phyloP scores from a whole-genome alignment of 2,888 invertebrate genomes.

The Ophioninae sp. region DNA sequence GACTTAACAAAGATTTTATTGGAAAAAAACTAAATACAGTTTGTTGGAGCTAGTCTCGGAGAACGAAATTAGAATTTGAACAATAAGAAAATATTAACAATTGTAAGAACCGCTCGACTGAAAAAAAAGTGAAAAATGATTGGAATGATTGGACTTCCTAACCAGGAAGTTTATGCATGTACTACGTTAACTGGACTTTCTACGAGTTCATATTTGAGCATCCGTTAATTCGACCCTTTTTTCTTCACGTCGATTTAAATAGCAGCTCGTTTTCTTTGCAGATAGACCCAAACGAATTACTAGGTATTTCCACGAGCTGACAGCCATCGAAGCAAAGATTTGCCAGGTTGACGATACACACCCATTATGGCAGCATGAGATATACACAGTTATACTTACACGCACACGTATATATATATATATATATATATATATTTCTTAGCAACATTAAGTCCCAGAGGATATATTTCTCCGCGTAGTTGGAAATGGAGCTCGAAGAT shows the following conservation, averaged over 20 bases:
- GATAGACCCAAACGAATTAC: constrained; percentile 6
- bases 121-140: too few relatives aligned
- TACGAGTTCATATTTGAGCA: too few relatives aligned
- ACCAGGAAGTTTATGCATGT: too few relatives aligned
- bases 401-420: neutral
- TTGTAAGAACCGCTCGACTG: too few relatives aligned
- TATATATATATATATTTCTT: constrained; percentile 5
- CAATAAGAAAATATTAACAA: too few relatives aligned
- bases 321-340: constrained; percentile 11
- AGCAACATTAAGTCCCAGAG: constrained; percentile 34
- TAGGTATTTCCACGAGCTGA: neutral
- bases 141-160: too few relatives aligned
- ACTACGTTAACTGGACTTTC: too few relatives aligned
- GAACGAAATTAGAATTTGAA: too few relatives aligned
- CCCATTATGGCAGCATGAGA: constrained; percentile 20
- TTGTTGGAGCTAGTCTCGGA: too few relatives aligned
- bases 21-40: too few relatives aligned
- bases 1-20: too few relatives aligned
- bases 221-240: neutral
- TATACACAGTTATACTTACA: neutral
- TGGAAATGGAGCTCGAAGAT: constrained; percentile 38
- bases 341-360: constrained; percentile 15
- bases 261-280: neutral
- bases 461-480: constrained; percentile 14
- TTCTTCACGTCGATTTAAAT: neutral